Evolutionary conservation across 2,797 vertebrate species (phyloP), one percentile per base, ranked within the genome.

Genomic region (Falco rusticolus): DNA sequence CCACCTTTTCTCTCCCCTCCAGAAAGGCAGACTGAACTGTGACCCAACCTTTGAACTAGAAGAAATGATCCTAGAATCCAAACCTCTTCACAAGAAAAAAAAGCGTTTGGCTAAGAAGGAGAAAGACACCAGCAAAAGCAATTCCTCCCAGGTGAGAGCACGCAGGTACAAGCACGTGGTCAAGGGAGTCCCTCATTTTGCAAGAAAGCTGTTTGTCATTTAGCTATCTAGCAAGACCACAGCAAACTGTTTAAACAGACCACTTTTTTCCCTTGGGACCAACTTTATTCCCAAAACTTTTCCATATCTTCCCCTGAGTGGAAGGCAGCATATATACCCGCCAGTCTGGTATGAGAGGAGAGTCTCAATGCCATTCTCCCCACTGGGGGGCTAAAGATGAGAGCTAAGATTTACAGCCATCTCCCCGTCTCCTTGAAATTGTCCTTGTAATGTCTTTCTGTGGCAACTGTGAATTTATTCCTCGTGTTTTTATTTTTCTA

Each of bases 41-140:
- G 99, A 99, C 96, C 99, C 99, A 21, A 98, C 99, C 9, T 99
- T 99, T 95, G 99, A 99, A 97, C 98, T 99, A 72, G 99, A 99
- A 97, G 99, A 99, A 98, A 99, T 99, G 99, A 99, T 99, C 96
- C 98, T 99, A 86, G 99, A 99, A 97, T 99, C 99, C 76, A 99
- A 99, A 97, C 99, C 99, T 6, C 98, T 99, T 88, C 99, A 99
- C 96, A 99, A 99, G 98, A 99, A 99, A 97, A 99, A 99, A 96
- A 99, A 99, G 85, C 98, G 99, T 28, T 98, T 99, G 77, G 99
- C 99, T 6, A 99, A 98, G 91, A 99, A 98, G 97, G 98, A 98
- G 81, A 99, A 97, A 84, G 99, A 99, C 69, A 98, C 96, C 68
- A 98, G 97, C 43, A 99, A 98, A 72, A 98, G 98, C 64, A 98